Evolutionary conservation across 2,797 vertebrate species (phyloP), one percentile per base, ranked within the genome.

Genomic region (Gymnodraco acuticeps): DNA sequence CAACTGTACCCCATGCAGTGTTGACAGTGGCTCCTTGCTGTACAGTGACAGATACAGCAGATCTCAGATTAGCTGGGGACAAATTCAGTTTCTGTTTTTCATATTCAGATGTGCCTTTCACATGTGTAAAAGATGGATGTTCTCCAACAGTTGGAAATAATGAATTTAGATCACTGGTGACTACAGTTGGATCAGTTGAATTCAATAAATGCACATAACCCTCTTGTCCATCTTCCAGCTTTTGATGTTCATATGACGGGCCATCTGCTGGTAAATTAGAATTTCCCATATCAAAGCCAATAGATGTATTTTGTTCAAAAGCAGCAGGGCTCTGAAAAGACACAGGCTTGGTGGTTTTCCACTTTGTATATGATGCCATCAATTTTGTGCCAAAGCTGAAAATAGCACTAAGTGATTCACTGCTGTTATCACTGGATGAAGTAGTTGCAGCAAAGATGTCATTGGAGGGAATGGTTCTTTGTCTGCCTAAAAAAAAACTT

Each of bases 381-480:
- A 76, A 56, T 71, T 86, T 77, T 48, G 84, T 87, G 88, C 89
- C 89, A 86, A 78, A 70, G 75, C 86, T 86, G 80, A 82, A 92
- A 92, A 86, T 87, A 92, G 83, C 59, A 41, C 67, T 77, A 58
- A 52, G 65, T 64, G 64, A 80, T 77, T 84, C 73, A 66, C 19
- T 63, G 68, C 84, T 82, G 56, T 62, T 77, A 64, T 84, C 70
- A 59, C 62, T 71, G 45, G 55, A 78, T 50, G 62, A 74, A 67
- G 58, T 73, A 67, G 60, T 45, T 70, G 62, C 48, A 62, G 72
- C 77, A 78, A 80, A 76, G 59, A 69, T 81, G 63, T 61, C 48
- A 19, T 72, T 7, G 3, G 62, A 71, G 47, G 67, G 50, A 60
- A 74, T 19, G 16, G 20, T 33, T 64, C 75, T 85, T 84, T 72